A percentile compares a stretch with the other conserved stretches of the same genome.
Evolutionary conservation across 2,888 invertebrate genomes (phyloP).

Genomic region (Lathronympha strigana): DNA sequence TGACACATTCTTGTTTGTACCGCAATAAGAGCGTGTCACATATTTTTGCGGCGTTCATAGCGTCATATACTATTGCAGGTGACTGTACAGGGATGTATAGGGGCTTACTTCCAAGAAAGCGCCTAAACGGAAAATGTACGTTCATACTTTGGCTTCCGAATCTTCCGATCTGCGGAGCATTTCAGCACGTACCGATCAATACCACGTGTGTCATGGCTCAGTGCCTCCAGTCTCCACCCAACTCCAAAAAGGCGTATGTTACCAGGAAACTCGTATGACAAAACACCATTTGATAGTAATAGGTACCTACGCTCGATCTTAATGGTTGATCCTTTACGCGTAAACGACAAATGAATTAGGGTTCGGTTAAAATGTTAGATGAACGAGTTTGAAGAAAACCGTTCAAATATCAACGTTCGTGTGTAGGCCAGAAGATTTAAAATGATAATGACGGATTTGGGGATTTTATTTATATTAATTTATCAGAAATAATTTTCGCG

Average conservation of each 20-base stretch:
- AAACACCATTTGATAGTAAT: not conserved
- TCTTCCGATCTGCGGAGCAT: slow-evolving; percentile 8
- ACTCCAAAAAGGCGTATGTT: not conserved
- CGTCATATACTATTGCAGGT: too few species aligned
- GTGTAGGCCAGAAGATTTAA: not conserved
- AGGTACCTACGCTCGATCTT: not conserved
- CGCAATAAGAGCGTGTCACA: too few species aligned
- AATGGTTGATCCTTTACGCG: slow-evolving; percentile 5
- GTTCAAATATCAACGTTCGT: not conserved
- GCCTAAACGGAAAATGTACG: not conserved
- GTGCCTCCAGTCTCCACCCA: not conserved
- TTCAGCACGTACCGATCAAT: slow-evolving; percentile 17
- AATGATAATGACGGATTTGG: not conserved
- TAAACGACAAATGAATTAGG: not conserved
- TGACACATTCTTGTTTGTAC: too few species aligned
- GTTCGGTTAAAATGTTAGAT: not conserved
- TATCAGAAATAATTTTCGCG: too few species aligned
- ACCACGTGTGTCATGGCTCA: slow-evolving; percentile 13
- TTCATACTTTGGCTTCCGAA: slow-evolving; percentile 3
- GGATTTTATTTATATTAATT: too few species aligned
- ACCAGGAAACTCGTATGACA: not conserved
- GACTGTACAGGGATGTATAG: too few species aligned
- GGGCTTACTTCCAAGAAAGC: not conserved
- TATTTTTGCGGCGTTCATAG: too few species aligned
- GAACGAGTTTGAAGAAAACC: not conserved